A percentile compares a stretch with the other conserved stretches of the same genome.
Evolutionary conservation across 2,888 invertebrate species (phyloP).

Genomic region (Polymixis lichenea): DNA sequence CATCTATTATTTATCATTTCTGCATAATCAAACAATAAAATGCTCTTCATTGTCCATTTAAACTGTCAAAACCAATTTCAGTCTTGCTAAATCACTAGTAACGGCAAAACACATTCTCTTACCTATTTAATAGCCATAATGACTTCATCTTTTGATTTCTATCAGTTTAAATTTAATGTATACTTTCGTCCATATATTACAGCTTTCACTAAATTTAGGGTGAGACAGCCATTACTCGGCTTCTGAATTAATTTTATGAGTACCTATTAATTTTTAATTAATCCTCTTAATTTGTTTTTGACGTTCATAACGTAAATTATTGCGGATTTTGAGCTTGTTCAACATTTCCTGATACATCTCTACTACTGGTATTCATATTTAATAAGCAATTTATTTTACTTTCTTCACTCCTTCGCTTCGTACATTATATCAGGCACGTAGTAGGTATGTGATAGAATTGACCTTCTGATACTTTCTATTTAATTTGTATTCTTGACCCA

Average conservation of each 20-base stretch:
- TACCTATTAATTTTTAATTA: constrained; percentile 56
- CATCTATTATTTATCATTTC: constrained; percentile 17
- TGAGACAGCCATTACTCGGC: constrained; percentile 51
- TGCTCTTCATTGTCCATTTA: constrained; percentile 5
- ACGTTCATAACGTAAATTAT: constrained; percentile 32
- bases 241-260: constrained; percentile 49
- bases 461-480: constrained; percentile 2
- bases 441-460: not conserved
- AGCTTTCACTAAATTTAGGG: constrained; percentile 62
- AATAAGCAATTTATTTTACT: not conserved
- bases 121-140: constrained; percentile 42
- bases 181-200: constrained; percentile 55
- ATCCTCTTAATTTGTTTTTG: constrained; percentile 50
- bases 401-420: not conserved
- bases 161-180: constrained; percentile 40
- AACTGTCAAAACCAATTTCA: constrained; percentile 10
- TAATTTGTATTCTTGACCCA: constrained; percentile 1
- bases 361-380: constrained; percentile 24
- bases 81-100: constrained; percentile 12
- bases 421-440: not conserved
- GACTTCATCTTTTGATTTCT: constrained; percentile 54
- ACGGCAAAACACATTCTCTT: constrained; percentile 27
- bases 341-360: constrained; percentile 36
- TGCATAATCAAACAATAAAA: constrained; percentile 31
- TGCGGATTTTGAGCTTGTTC: constrained; percentile 26